Conservation (phyloP, 2,113 vertebrate genomes). For the human (Homo sapiens) region GRCh38 chr3:167981501-167982000, state of each 20-base stretch:
- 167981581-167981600: background rate
- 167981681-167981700: background rate
- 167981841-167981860: background rate
- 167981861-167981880: background rate
- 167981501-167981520: background rate
- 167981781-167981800: background rate
- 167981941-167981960: background rate
- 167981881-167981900: background rate
- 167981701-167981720: rapidly evolving
- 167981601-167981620: background rate
- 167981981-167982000: background rate
- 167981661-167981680: background rate
- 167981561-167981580: background rate
- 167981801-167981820: background rate
- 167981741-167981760: background rate
- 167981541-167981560: background rate
- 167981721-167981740: rapidly evolving
- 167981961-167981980: background rate
- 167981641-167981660: background rate
- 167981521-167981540: background rate
- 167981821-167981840: background rate
- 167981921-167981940: background rate
- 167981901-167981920: background rate
- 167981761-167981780: background rate
- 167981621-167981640: background rate